Base-by-base conservation (phyloP, 1,140 invertebrate genomes). In the Ips typographus region DNA sequence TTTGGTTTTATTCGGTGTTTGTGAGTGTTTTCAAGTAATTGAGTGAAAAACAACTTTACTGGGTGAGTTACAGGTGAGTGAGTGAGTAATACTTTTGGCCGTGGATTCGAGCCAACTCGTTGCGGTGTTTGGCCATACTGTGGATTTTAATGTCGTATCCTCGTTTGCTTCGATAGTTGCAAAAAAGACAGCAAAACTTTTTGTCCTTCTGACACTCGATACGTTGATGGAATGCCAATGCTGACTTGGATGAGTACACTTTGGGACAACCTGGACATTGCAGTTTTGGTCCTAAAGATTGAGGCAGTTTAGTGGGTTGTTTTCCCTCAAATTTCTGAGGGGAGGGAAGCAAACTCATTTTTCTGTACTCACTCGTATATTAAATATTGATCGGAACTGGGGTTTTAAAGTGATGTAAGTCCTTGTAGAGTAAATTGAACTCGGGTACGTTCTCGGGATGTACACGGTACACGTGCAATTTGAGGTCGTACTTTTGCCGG, bases 121-220 rank as follows among this genome's bases (percentile, higher is more conserved):
- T 39, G 5, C 43, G 56, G 39, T 69, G 67, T 47, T 62, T 64
- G 4, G 67, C 49, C 44, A 38, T 62, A 41, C 59, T 49, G 41
- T 69, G 67, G 5, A 69, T 43, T 57, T 69, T 69, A 36, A 62
- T 47, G 41, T 69, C 59, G 51, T 63, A 63, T 36, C 59, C 44
- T 7, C 67, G 44, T 56, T 69, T 69, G 41, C 59, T 63, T 41
- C 8, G 38, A 4, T 72, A 75, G 65, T 74, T 67, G 77, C 77
- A 63, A 76, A 79, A 72, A 76, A 80, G 38, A 68, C 64, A 53
- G 73, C 64, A 43, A 77, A 76, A 65, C 75, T 71, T 52, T 75
- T 69, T 69, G 5, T 57, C 60, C 64, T 88, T 85, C 1, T 87
- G 86, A 67, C 88, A 90, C 68, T 90, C 87, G 68, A 87, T 85